These are phyloP conservation scores for Formicarius rufipectus DNA, from an alignment of 2,113 vertebrate genomes.

Conservation along the genomic window DNA sequence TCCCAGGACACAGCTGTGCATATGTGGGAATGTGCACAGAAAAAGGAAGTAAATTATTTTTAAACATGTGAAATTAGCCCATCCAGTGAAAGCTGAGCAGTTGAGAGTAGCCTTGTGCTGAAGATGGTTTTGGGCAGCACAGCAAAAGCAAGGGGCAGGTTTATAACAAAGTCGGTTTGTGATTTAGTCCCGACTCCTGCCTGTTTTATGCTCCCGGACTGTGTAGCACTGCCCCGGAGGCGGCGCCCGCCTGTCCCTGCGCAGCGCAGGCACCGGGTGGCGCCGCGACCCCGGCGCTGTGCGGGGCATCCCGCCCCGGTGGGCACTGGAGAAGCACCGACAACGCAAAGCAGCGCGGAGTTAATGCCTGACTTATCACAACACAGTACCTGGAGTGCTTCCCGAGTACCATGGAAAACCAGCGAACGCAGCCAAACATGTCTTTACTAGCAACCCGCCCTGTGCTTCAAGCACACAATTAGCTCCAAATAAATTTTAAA, in stretches of 20 bases:
- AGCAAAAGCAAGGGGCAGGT: neutral
- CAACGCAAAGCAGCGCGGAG: fast-evolving
- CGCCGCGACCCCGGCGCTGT: neutral
- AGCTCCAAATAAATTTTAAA: neutral
- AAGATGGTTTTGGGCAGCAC: neutral
- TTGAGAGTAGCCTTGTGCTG: neutral
- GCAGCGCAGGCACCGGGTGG: neutral
- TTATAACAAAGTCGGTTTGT: neutral
- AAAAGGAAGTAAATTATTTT: neutral
- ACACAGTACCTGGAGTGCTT: too few relatives aligned
- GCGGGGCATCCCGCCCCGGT: too few relatives aligned
- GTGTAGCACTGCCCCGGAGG: too few relatives aligned
- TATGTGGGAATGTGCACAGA: neutral
- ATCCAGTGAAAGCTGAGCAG: neutral
- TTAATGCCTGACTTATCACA: too few relatives aligned
- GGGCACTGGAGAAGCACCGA: too few relatives aligned
- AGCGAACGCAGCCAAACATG: too few relatives aligned
- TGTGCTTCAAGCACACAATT: neutral
- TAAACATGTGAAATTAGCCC: neutral
- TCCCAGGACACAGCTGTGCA: neutral
- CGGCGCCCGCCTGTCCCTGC: neutral
- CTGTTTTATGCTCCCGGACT: neutral
- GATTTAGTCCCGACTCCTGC: too few relatives aligned
- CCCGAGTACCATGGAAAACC: neutral
- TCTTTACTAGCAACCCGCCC: neutral